Evolutionary conservation across 1,140 invertebrate genomes (phyloP), one percentile per base, ranked within the genome.

Genomic region (Danaus plexippus): DNA sequence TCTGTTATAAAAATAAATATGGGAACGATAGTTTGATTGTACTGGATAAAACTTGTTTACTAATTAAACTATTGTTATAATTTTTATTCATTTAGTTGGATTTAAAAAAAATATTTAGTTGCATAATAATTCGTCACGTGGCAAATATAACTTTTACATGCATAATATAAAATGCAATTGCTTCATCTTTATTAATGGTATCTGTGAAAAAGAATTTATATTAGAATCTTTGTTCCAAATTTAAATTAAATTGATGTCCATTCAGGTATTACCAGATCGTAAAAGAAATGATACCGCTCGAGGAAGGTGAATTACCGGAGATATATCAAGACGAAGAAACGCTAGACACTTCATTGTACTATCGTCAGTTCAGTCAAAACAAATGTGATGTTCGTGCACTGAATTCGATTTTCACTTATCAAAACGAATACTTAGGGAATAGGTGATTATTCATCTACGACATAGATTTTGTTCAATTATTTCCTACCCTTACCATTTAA

Each of bases 361-460:
- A 88, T 58, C 63, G 75, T 1, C 86, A 87, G 69, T 88, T 88
- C 61, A 85, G 79, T 46, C 75, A 73, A 50, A 80, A 85, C 66
- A 47, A 67, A 44, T 81, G 80, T 52, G 75, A 85, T 22, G 86
- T 88, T 9, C 69, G 73, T 1, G 86, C 86, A 0, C 69, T 95
- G 18, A 97, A 98, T 85, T 93, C 96, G 0, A 92, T 91, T 9
- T 92, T 94, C 5, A 79, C 86, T 0, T 98, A 96, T 85, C 94
- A 92, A 43, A 97, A 97, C 71, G 96, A 98, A 78, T 98, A 98
- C 78, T 85, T 88, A 40, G 86, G 86, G 0, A 88, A 87, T 64
- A 88, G 86, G 84, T 86, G 8, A 42, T 47, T 59, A 9, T 15
- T 41, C 44, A 41, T 5, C 43, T 52, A 47, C 41, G 5, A 15